A percentile compares a stretch with the other conserved stretches of the same genome.
phyloP scores from a whole-genome alignment of 2,113 vertebrate genomes.

The Cynoglossus semilaevis region DNA sequence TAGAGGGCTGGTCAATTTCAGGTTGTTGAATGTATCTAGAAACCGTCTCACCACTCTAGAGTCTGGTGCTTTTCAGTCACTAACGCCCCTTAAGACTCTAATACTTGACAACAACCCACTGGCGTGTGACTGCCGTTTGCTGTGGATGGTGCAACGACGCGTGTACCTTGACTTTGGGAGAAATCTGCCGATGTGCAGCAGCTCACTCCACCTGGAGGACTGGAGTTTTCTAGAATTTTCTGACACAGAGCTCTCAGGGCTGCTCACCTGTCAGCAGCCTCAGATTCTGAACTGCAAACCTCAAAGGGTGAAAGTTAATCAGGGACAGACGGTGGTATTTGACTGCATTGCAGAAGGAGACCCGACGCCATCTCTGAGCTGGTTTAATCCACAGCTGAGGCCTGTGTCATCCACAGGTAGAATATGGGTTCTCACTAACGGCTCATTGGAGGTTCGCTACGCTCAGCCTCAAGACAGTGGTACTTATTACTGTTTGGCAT shows the following conservation, averaged over 20 bases:
- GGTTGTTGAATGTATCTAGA: slow-evolving; percentile 78
- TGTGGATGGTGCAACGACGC: slow-evolving; percentile 78
- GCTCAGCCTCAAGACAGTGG: slow-evolving; percentile 81
- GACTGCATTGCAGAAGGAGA: slow-evolving; percentile 81
- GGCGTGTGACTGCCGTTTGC: slow-evolving; percentile 85
- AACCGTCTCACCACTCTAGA: slow-evolving; percentile 82
- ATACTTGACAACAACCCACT: slow-evolving; percentile 81
- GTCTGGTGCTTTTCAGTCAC: slow-evolving; percentile 77
- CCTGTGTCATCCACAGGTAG: slow-evolving; percentile 68
- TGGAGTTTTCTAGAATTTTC: slow-evolving; percentile 77
- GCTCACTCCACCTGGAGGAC: slow-evolving; percentile 70
- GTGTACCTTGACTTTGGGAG: slow-evolving; percentile 71
- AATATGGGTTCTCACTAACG: slow-evolving; percentile 75
- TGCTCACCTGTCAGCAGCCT: slow-evolving; percentile 80
- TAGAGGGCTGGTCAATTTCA: slow-evolving; percentile 72
- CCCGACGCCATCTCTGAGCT: slow-evolving; percentile 77
- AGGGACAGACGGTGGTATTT: slow-evolving; percentile 78
- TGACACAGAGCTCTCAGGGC: slow-evolving; percentile 61
- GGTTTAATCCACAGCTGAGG: slow-evolving; percentile 75
- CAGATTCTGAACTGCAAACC: slow-evolving; percentile 71
- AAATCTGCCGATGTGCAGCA: slow-evolving; percentile 68
- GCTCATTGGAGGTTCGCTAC: slow-evolving; percentile 81
- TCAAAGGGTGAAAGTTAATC: slow-evolving; percentile 69
- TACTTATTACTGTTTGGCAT: slow-evolving; percentile 80
- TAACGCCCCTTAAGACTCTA: slow-evolving; percentile 74